A percentile compares a stretch with the other conserved stretches of the same genome.
Evolutionary conservation across 2,113 vertebrate genomes (phyloP).

Genomic region (Penelope pileata): DNA sequence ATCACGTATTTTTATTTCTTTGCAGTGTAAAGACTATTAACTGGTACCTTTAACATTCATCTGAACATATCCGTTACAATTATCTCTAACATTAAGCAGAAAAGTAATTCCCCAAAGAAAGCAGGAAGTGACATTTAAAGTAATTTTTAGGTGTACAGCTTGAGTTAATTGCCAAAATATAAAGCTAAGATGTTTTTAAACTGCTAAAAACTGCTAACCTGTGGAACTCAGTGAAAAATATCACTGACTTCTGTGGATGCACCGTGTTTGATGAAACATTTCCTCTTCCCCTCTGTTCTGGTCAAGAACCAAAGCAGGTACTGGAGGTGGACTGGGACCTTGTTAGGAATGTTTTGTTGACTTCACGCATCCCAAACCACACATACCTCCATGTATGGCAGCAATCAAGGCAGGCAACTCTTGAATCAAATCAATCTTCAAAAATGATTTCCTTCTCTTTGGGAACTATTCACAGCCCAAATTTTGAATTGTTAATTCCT

Average conservation of each 20-base stretch:
- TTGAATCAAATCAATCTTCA: neutral
- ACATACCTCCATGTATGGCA: neutral
- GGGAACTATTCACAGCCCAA: neutral
- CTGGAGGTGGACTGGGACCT: neutral
- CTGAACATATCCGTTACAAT: neutral
- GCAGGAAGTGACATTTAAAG: neutral
- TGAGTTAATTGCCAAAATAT: conserved; percentile 45
- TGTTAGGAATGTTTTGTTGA: neutral
- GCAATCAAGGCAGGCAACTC: neutral
- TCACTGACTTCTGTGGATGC: neutral
- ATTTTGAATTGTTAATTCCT: neutral
- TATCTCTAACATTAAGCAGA: conserved; percentile 6
- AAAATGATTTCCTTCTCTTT: neutral
- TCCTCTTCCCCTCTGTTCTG: neutral
- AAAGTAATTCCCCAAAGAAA: conserved; percentile 21
- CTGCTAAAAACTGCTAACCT: neutral
- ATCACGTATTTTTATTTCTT: neutral
- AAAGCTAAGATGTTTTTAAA: conserved; percentile 10
- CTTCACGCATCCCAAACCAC: neutral
- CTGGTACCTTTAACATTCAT: neutral
- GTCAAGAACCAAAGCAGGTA: neutral
- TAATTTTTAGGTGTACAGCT: conserved; percentile 11
- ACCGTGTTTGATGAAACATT: neutral
- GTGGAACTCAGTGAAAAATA: neutral
- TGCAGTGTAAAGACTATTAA: neutral